Evolutionary conservation across 2,113 vertebrate genomes (phyloP).

Genomic region (Eublepharis macularius): DNA sequence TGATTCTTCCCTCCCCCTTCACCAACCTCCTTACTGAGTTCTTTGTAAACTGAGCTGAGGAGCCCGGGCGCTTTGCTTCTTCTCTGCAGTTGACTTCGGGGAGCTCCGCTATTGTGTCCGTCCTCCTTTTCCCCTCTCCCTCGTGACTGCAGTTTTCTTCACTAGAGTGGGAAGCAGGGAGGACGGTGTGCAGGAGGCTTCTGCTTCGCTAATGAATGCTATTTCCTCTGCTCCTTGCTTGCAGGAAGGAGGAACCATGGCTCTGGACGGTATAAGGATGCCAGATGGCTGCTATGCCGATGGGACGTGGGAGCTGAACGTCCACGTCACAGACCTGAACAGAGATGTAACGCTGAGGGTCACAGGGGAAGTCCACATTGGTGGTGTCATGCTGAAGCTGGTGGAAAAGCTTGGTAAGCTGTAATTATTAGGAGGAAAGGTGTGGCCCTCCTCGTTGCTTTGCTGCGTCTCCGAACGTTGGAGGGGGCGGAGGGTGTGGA

Average conservation of each 20-base stretch:
- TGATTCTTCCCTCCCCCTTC: neutral
- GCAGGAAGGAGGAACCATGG: conserved; percentile 85
- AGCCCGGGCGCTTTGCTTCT: neutral
- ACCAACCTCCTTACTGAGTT: neutral
- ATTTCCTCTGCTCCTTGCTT: conserved; percentile 59
- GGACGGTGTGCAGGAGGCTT: neutral
- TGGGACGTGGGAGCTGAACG: conserved; percentile 96
- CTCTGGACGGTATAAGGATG: conserved; percentile 98
- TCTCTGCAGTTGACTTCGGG: neutral
- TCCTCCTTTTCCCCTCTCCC: neutral
- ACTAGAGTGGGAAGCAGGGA: neutral
- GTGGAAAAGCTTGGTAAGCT: conserved; percentile 95
- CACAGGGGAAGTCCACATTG: conserved; percentile 96
- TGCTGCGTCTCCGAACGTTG: neutral
- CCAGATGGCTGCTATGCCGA: conserved; percentile 98
- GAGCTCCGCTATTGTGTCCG: neutral
- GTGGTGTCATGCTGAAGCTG: conserved; percentile 98
- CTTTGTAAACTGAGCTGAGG: neutral
- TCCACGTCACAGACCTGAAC: conserved; percentile 94
- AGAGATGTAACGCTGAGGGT: conserved; percentile 93
- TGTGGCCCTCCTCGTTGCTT: neutral
- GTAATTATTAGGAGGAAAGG: conserved; percentile 7
- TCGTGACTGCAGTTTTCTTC: neutral
- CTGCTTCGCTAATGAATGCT: conserved; percentile 57
- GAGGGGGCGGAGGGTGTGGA: neutral